Conservation (phyloP, 30 jellyfish, hydroid and myxozoan genomes). For the Sanderia malayensis region DNA sequence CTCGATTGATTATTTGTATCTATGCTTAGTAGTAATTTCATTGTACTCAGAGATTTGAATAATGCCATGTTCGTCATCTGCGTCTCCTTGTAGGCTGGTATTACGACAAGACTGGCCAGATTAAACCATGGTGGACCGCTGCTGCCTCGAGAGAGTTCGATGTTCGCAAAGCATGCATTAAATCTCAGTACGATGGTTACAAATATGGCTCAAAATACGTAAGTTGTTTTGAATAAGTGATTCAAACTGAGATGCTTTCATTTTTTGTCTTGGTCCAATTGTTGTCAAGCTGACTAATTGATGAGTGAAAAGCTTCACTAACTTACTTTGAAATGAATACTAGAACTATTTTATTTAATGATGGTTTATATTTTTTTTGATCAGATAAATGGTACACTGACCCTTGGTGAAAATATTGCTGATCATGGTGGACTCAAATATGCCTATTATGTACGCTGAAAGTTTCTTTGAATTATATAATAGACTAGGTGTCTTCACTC, state of each 20-base stretch:
- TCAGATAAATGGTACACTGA: slow-evolving; percentile 45
- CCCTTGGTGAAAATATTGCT: slow-evolving; percentile 51
- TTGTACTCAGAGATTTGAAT: no score
- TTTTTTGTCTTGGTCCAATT: no score
- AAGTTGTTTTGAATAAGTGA: background rate
- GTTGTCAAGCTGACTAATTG: no score
- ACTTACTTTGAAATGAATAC: no score
- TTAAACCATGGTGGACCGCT: slow-evolving; percentile 50
- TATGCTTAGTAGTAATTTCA: no score
- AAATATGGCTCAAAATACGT: slow-evolving; percentile 24
- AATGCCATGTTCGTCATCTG: background rate
- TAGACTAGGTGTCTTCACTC: no score
- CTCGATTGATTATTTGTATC: no score
- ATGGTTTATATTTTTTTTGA: background rate
- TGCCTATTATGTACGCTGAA: slow-evolving; percentile 30
- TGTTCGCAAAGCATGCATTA: slow-evolving; percentile 19
- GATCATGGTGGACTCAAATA: slow-evolving; percentile 60
- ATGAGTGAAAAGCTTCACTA: no score
- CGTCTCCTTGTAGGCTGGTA: slow-evolving; percentile 33
- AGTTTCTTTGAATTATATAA: no score
- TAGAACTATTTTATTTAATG: no score
- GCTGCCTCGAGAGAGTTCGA: slow-evolving; percentile 12
- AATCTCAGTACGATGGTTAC: slow-evolving; percentile 16
- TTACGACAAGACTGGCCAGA: slow-evolving; percentile 45
- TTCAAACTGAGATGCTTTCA: no score